Evolutionary conservation across 2,797 vertebrate species (phyloP).

Genomic region (Karalla daura): DNA sequence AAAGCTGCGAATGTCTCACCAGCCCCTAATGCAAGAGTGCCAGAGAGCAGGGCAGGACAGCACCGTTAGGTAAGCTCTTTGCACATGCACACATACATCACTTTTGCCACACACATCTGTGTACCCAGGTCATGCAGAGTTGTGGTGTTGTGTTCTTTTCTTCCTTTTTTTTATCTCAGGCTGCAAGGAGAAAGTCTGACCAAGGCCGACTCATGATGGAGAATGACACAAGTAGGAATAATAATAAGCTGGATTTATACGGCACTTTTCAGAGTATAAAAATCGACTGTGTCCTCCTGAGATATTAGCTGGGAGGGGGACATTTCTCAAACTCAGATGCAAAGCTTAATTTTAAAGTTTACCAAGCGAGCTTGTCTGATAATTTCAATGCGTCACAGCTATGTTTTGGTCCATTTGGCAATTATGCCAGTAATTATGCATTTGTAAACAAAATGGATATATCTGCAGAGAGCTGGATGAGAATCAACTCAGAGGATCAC

Average conservation of each 20-base stretch:
- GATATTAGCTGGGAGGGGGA: not conserved
- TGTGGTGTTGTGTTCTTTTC: too few relatives aligned
- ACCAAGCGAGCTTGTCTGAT: not conserved
- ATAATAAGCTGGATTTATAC: too few relatives aligned
- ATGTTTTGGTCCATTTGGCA: not conserved
- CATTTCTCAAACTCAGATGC: not conserved
- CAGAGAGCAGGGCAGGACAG: constrained; percentile 12
- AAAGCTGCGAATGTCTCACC: constrained; percentile 42
- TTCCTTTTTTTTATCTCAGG: not conserved
- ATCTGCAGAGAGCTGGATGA: not conserved
- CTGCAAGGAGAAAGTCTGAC: not conserved
- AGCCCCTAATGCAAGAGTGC: constrained; percentile 28
- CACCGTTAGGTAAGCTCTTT: constrained; percentile 12
- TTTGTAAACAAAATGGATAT: not conserved
- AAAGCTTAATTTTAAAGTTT: not conserved
- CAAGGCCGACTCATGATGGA: not conserved
- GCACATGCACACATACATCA: constrained; percentile 29
- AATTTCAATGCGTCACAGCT: not conserved
- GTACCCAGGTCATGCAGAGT: constrained; percentile 9
- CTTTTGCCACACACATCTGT: not conserved
- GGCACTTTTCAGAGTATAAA: too few relatives aligned
- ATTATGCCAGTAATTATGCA: not conserved
- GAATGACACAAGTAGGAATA: too few relatives aligned
- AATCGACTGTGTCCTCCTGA: not conserved
- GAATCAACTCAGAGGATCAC: not conserved